Evolutionary conservation across 2,888 invertebrate genomes (phyloP), one percentile per base, ranked within the genome.

Genomic region (Drosophila melanocephala): DNA sequence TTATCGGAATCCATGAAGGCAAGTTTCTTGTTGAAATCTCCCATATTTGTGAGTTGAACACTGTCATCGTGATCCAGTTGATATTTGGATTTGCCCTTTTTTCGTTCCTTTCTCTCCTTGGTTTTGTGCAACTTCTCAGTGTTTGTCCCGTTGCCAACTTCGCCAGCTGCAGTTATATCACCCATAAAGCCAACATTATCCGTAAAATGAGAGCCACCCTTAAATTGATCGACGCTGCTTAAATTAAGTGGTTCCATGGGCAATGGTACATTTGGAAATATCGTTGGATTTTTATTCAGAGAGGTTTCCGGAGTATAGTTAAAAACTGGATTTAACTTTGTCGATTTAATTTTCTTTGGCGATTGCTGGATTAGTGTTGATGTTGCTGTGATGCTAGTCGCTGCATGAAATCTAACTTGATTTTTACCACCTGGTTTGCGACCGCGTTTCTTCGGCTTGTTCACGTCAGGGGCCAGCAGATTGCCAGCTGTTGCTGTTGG

Each of bases 351-450:
- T 44, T 61, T 80, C 47, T 70, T 83, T 47, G 42, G 35, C 16
- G 66, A 32, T 19, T 74, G 65, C 7, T 61, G 39, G 16, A 47
- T 47, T 9, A 26, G 26, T 16, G 22, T 16, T 47, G 53, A 28
- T 66, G 50, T 37, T 35, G 51, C 4, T 61, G 64, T 14, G 55
- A 42, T 22, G 50, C 35, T 12, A 52, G 56, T 66, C 2, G 69
- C 39, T 53, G 58, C 47, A 19, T 14, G 44, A 1, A 37, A 19
- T 19, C 73, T 90, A 75, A 82, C 76, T 35, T 86, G 83, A 75
- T 93, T 93, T 74, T 92, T 93, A 19, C 89, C 91, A 0, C 93
- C 93, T 4, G 92, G 92, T 28, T 93, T 93, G 0, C 93, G 91
- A 3, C 93, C 93, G 3, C 93, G 88, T 63, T 93, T 93, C 37